phyloP scores from a whole-genome alignment of 2,113 vertebrate genomes.

The Phainopepla nitens region DNA sequence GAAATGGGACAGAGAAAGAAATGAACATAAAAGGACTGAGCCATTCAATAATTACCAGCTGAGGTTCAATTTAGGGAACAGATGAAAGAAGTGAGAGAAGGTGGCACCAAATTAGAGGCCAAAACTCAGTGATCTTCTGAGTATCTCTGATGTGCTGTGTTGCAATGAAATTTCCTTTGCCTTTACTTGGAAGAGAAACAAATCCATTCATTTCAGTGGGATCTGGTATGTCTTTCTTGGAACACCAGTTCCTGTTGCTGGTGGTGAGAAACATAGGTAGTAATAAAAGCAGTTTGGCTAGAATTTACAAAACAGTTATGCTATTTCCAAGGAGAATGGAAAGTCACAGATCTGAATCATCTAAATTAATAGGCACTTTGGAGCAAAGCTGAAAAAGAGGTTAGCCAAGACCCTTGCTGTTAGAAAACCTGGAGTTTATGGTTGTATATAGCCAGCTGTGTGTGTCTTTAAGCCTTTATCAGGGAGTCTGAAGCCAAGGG shows the following conservation, averaged over 20 bases:
- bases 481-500: neutral
- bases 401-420: slow-evolving; percentile 23
- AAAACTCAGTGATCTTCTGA: neutral
- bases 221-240: neutral
- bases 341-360: neutral
- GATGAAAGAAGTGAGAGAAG: neutral
- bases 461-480: neutral
- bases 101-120: neutral
- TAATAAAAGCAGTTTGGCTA: neutral
- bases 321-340: slow-evolving; percentile 14
- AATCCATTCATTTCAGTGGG: neutral
- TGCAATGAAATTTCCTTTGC: neutral
- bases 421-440: neutral
- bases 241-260: neutral
- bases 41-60: neutral
- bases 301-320: neutral
- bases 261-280: neutral
- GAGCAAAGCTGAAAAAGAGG: slow-evolving; percentile 3
- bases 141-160: neutral
- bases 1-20: neutral
- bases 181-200: neutral
- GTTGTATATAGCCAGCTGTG: neutral
- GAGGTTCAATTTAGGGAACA: slow-evolving; percentile 4
- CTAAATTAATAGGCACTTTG: neutral
- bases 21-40: neutral